These are phyloP conservation scores for Zygogramma bicolorata DNA, from an alignment of 2,888 invertebrate genomes.

Conservation along the genomic window DNA sequence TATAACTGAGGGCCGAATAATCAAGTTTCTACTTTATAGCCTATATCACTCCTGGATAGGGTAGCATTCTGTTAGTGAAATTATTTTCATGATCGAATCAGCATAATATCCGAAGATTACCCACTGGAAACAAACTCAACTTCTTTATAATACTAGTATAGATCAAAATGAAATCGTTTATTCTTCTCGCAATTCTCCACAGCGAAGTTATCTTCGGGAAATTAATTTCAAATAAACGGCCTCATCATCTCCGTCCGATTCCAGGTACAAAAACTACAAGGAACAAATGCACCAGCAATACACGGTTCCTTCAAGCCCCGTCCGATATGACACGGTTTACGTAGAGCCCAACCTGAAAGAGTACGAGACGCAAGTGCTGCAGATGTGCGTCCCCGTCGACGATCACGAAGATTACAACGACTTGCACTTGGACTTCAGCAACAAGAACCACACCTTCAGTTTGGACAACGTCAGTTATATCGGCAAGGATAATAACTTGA, in stretches of 20 bases:
- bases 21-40: too few relatives aligned
- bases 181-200: too few relatives aligned
- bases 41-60: too few relatives aligned
- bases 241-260: constrained; percentile 34
- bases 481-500: constrained; percentile 79
- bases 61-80: too few relatives aligned
- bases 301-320: constrained; percentile 71
- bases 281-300: constrained; percentile 71
- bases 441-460: constrained; percentile 88
- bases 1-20: too few relatives aligned
- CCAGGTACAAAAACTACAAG: constrained; percentile 88
- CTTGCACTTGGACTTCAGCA: constrained; percentile 87
- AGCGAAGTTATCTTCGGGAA: too few relatives aligned
- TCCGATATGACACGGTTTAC: constrained; percentile 78
- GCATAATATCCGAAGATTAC: too few relatives aligned
- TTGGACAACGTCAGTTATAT: constrained; percentile 91
- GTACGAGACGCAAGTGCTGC: constrained; percentile 94
- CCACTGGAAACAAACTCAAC: too few relatives aligned
- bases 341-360: constrained; percentile 87
- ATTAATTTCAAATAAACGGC: too few relatives aligned
- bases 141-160: too few relatives aligned
- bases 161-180: too few relatives aligned
- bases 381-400: constrained; percentile 92
- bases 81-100: too few relatives aligned
- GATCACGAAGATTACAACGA: constrained; percentile 83